Evolutionary conservation across 2,888 invertebrate genomes (phyloP), one percentile per base, ranked within the genome.

Genomic region (Ernsta delagoae): DNA sequence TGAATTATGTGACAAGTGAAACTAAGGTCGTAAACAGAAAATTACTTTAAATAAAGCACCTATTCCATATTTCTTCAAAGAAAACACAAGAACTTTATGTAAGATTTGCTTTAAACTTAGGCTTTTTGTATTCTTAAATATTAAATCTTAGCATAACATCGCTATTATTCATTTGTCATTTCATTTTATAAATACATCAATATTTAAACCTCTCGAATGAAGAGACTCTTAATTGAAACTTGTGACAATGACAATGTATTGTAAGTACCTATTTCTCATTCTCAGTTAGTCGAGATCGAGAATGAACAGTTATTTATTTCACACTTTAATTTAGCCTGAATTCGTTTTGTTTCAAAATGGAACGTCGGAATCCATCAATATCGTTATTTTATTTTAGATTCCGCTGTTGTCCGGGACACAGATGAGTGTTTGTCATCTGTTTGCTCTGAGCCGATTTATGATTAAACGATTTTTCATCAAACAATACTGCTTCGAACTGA

Each of bases 351-450:
- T 56, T 41, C 41, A 54, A 67, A 62, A 45, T 39, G 61, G 31
- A 57, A n/a, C 16, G 8, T 36, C 36, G 31, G 45, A 61, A 56
- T 61, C 61, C 56, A 68, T 68, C 61, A 62, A 62, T 68, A 68
- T 62, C 56, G 57, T 16, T 16, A 16, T 16, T 16, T 62, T 57
- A 48, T 62, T 68, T 66, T 67, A 53, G 34, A 68, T 68, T 61
- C 61, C 45, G 48, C 48, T 57, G 39, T 48, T 61, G 56, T 48
- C 24, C 54, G 48, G 61, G 56, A 62, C 48, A 5, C 45, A 62
- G 61, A 62, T 62, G 68, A 57, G 9, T 62, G 53, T 62, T 57
- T 39, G 43, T 67, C 54, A 61, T 67, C 56, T 60, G 53, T 60
- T 67, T 43, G 43, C 56, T 45, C 34, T 56, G 45, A 61, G 45